Conservation (phyloP, 1,140 invertebrate species). For the Apis mellifera region Amel_HAv3.1 CM009932.2:4888501-4889000, state of each 20-base stretch:
- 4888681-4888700: conserved; percentile 48
- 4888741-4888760: conserved; percentile 31
- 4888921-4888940: too few relatives aligned
- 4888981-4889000: too few relatives aligned
- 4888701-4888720: conserved; percentile 48
- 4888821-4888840: background rate
- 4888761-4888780: background rate
- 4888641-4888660: background rate
- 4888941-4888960: too few relatives aligned
- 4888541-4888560: conserved; percentile 16
- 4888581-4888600: background rate
- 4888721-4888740: conserved; percentile 49
- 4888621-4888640: background rate
- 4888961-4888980: too few relatives aligned
- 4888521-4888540: conserved; percentile 49
- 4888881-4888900: too few relatives aligned
- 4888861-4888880: too few relatives aligned
- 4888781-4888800: background rate
- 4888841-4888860: too few relatives aligned
- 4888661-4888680: background rate
- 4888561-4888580: background rate
- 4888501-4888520: conserved; percentile 5
- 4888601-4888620: conserved; percentile 51
- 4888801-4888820: background rate
- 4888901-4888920: too few relatives aligned